A percentile compares a stretch with the other conserved stretches of the same genome.
Evolutionary conservation across 1,140 invertebrate species (phyloP).

Genomic region (Atta colombica): DNA sequence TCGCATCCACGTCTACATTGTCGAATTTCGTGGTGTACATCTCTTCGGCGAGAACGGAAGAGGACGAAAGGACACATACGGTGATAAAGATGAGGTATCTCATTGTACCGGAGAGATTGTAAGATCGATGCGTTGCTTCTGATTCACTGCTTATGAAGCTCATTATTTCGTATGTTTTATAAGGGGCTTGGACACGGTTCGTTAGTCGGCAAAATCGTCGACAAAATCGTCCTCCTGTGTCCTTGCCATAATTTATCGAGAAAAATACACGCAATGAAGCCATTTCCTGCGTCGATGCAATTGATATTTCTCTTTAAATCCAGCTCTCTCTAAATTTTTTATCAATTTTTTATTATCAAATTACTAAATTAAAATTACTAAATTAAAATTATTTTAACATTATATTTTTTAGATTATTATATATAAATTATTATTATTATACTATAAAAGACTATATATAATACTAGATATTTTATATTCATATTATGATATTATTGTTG

Average conservation of each 20-base stretch:
- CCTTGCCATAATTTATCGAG: constrained; percentile 58
- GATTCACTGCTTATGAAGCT: constrained; percentile 65
- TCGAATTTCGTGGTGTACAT: constrained; percentile 87
- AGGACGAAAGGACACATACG: background rate
- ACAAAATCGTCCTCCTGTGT: constrained; percentile 67
- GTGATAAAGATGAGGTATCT: constrained; percentile 32
- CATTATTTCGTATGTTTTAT: constrained; percentile 67
- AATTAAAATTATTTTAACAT: background rate
- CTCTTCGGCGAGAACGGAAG: constrained; percentile 64
- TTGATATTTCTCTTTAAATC: background rate
- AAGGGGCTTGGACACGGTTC: constrained; percentile 54
- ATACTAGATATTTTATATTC: background rate
- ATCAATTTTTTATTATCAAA: background rate
- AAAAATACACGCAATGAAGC: constrained; percentile 45
- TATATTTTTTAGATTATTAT: background rate
- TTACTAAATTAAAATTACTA: background rate
- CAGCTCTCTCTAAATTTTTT: background rate
- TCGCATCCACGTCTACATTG: constrained; percentile 86
- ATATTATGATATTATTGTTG: background rate
- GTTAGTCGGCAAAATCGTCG: constrained; percentile 64
- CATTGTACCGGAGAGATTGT: constrained; percentile 50
- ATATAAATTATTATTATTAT: background rate
- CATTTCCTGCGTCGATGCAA: constrained; percentile 30
- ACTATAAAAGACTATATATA: background rate
- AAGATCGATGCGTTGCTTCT: constrained; percentile 37